Percentiles rank a stretch among this genome's conserved stretches.
Evolutionary conservation across 2,797 vertebrate species (phyloP).

Genomic region (Melanotaenia trifasciata): DNA sequence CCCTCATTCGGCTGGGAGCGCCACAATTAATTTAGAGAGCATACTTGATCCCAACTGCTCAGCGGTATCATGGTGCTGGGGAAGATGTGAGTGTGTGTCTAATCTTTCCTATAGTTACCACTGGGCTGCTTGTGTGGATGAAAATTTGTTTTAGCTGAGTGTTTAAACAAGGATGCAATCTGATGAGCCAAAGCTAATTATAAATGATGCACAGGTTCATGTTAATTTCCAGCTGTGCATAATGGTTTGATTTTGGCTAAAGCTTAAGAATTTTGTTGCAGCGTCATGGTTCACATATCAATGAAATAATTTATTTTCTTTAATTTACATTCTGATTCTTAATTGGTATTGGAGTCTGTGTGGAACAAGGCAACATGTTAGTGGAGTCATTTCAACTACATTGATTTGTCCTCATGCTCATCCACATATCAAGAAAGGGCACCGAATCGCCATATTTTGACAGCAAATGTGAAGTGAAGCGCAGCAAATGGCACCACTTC

Average conservation of each 20-base stretch:
- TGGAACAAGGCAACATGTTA: constrained; percentile 34
- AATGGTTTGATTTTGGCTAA: constrained; percentile 40
- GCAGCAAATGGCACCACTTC: constrained; percentile 54
- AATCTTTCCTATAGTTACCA: constrained; percentile 34
- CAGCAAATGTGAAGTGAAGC: constrained; percentile 42
- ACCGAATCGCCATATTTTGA: constrained; percentile 57
- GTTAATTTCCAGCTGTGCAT: constrained; percentile 33
- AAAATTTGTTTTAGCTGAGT: constrained; percentile 41
- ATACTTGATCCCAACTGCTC: constrained; percentile 57
- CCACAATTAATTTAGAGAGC: constrained; percentile 68
- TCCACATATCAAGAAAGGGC: constrained; percentile 50
- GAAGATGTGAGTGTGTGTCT: constrained; percentile 44
- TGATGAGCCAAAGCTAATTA: constrained; percentile 54
- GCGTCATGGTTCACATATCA: constrained; percentile 25
- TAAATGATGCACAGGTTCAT: constrained; percentile 36
- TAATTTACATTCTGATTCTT: constrained; percentile 18
- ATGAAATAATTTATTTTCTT: constrained; percentile 39
- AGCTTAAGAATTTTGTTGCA: constrained; percentile 17
- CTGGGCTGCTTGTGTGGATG: constrained; percentile 42
- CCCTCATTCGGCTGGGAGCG: constrained; percentile 52
- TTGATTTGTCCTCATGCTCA: constrained; percentile 32
- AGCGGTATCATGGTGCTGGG: constrained; percentile 35
- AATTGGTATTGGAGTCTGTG: constrained; percentile 3
- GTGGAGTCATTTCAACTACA: constrained; percentile 46
- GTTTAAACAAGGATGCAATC: constrained; percentile 47